phyloP scores from a whole-genome alignment of 1,140 invertebrate species.

The Leptinotarsa undecemlineata region DNA sequence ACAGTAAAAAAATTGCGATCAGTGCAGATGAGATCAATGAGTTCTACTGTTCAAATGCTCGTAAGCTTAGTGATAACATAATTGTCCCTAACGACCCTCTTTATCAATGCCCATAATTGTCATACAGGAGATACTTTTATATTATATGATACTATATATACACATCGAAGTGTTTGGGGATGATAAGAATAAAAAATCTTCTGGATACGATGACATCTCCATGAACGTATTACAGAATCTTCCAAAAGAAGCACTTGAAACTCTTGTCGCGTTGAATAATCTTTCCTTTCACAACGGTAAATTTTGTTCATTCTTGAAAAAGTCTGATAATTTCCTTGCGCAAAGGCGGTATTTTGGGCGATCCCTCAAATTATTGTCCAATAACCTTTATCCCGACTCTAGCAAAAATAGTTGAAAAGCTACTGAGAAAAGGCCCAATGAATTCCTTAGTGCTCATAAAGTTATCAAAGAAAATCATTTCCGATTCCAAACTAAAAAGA shows the following conservation, averaged over 20 bases:
- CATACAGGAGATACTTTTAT: not conserved
- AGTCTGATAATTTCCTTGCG: not conserved
- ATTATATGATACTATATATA: not conserved
- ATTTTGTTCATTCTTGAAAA: not conserved
- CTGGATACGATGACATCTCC: not conserved
- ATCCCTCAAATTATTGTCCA: not conserved
- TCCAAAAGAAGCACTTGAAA: not conserved
- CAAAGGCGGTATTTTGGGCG: not conserved
- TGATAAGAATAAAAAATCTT: not conserved
- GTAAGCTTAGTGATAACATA: not conserved
- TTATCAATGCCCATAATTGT: not conserved
- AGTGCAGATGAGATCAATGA: not conserved
- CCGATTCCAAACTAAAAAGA: too few relatives aligned
- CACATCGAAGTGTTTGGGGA: not conserved
- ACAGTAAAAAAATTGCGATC: not conserved
- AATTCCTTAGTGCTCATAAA: too few relatives aligned
- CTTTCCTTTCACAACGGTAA: not conserved
- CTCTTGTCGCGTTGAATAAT: not conserved
- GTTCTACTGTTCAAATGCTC: not conserved
- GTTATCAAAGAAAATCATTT: too few relatives aligned
- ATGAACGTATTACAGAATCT: not conserved
- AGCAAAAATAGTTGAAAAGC: not conserved
- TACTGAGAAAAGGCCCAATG: not conserved
- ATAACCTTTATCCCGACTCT: not conserved
- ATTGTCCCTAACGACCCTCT: not conserved